phyloP scores from a whole-genome alignment of 2,888 invertebrate species.

The Phengaris alcon region DNA sequence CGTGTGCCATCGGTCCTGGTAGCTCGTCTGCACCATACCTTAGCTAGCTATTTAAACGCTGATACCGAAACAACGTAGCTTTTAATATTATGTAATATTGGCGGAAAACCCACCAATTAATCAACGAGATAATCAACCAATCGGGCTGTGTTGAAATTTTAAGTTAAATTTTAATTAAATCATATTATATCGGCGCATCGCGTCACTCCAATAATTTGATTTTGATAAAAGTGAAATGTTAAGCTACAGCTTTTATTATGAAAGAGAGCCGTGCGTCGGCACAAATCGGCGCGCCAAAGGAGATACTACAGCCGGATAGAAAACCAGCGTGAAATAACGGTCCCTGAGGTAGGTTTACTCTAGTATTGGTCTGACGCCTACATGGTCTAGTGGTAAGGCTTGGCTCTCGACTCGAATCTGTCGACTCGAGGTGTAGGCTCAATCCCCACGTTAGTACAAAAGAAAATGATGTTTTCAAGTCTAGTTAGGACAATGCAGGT shows the following conservation, averaged over 20 bases:
- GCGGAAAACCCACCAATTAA: conserved; percentile 13
- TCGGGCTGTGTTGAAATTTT: conserved; percentile 15
- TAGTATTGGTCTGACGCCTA: too few relatives aligned
- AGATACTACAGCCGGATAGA: too few relatives aligned
- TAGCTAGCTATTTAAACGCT: not conserved
- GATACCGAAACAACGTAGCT: not conserved
- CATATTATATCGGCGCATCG: not conserved
- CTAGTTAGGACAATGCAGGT: too few relatives aligned
- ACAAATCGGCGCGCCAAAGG: too few relatives aligned
- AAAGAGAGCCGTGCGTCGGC: not conserved
- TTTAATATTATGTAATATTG: conserved; percentile 12
- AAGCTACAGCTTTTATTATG: not conserved
- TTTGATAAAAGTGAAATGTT: not conserved
- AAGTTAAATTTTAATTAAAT: conserved; percentile 14
- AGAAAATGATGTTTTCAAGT: too few relatives aligned
- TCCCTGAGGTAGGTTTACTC: too few relatives aligned
- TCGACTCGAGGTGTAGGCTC: too few relatives aligned
- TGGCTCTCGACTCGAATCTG: too few relatives aligned
- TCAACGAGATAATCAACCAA: conserved; percentile 12
- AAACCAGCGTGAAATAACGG: too few relatives aligned
- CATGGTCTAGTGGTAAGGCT: too few relatives aligned
- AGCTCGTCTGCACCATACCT: not conserved
- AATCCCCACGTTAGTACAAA: too few relatives aligned
- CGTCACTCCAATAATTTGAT: not conserved
- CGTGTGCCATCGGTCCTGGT: too few relatives aligned